A percentile compares a stretch with the other conserved stretches of the same genome.
These are phyloP conservation scores for Castor canadensis DNA, from an alignment of 2,113 vertebrate species.

Conservation along the genomic window DNA sequence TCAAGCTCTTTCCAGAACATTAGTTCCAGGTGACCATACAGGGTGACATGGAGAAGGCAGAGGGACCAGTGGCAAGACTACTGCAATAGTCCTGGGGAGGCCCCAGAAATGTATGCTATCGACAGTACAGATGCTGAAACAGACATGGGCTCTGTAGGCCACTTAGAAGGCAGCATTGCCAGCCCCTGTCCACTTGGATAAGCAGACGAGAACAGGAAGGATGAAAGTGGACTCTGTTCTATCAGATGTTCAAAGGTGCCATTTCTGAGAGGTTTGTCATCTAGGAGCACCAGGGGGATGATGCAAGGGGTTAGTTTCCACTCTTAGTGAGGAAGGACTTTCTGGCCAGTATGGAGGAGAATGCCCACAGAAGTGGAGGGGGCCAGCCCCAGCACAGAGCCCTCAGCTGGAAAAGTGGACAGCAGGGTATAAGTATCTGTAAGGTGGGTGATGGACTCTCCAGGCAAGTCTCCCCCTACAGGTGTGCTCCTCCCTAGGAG, in stretches of 20 bases:
- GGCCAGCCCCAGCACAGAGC: neutral
- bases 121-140: accelerated
- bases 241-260: neutral
- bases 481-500: accelerated
- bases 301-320: neutral
- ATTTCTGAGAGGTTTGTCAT: neutral
- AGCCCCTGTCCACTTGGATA: neutral
- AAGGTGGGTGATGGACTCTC: neutral
- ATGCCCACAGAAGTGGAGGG: neutral
- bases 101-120: neutral
- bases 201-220: neutral
- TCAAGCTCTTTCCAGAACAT: neutral
- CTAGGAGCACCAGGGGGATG: neutral
- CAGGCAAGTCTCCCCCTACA: neutral
- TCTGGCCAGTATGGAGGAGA: neutral
- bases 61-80: neutral
- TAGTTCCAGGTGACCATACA: neutral
- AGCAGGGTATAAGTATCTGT: neutral
- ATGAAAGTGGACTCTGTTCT: neutral
- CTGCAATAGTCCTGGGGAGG: neutral
- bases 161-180: accelerated
- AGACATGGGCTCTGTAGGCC: neutral
- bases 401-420: neutral
- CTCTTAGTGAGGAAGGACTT: neutral
- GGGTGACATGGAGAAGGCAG: neutral